Evolutionary conservation across 2,797 vertebrate genomes (phyloP), one percentile per base, ranked within the genome.

Genomic region (Argyrosomus regius): DNA sequence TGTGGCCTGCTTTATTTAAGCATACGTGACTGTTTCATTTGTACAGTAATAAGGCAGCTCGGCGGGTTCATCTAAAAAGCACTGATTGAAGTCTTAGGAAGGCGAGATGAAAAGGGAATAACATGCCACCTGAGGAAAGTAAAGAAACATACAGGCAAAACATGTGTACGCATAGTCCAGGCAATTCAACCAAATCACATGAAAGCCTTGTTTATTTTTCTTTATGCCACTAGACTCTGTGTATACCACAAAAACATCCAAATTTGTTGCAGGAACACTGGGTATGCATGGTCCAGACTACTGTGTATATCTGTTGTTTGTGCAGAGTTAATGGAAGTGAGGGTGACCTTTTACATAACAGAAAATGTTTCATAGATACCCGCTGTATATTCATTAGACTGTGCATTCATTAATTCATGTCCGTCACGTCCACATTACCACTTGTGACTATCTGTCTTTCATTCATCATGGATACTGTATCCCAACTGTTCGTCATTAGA

Each of bases 401-500:
- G 17, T 39, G 49, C 31, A 53, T 64, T 45, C 10, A 49, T 16
- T 6, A 43, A 9, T 39, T 39, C 54, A 43, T 14, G 26, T 39
- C n/a, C 31, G n/a, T 12, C 60, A 60, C n/a, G 2, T 67, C 28
- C 49, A 53, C 18, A 57, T 41, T 72, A 57, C 28, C 56, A 83
- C 74, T 70, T 81, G 63, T 78, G 71, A 69, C 62, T 69, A 7
- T 50, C 43, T 81, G 66, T 77, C 81, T 87, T 85, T 82, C 80
- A 83, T 78, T 87, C 69, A 81, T 57, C 52, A 48, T 53, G 76
- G 76, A 85, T 88, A 88, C 72, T 46, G 41, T 61, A 74, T 78
- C 70, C 75, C n/a, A 6, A 39, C 66, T 63, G 78, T 49, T 58
- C 5, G 39, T 69, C 59, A 73, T 76, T 69, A 73, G 74, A 48